Percentiles rank a stretch among this genome's conserved stretches.
Conservation (phyloP, 2,113 vertebrate species). For the Malurus alboscapulatus region DNA sequence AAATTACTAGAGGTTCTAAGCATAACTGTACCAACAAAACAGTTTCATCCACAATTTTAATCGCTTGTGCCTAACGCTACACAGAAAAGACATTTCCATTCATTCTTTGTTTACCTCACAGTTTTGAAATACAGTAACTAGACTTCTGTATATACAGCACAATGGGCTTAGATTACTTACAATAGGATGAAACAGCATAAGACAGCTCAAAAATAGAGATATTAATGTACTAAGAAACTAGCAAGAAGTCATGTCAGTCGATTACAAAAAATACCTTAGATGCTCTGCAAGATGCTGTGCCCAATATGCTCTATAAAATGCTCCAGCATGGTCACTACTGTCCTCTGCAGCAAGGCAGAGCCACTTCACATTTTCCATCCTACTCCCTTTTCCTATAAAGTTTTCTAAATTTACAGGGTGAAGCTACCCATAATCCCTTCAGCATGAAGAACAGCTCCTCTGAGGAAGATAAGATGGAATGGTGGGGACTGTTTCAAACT, state of each 20-base stretch:
- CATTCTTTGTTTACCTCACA: background rate
- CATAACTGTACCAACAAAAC: conserved; percentile 27
- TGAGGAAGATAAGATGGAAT: background rate
- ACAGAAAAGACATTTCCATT: conserved; percentile 2
- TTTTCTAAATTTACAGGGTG: background rate
- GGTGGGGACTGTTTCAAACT: background rate
- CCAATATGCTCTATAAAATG: rapidly evolving
- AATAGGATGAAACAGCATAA: background rate
- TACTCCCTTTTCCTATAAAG: background rate
- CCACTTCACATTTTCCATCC: background rate
- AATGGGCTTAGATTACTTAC: background rate
- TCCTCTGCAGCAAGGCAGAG: background rate
- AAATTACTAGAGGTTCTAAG: conserved; percentile 3
- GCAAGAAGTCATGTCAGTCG: background rate
- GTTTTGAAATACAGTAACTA: conserved; percentile 5
- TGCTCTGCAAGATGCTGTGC: background rate
- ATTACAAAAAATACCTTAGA: background rate
- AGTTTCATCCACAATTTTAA: conserved; percentile 30
- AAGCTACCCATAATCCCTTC: background rate
- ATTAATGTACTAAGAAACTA: background rate
- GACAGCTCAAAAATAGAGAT: background rate
- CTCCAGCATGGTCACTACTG: background rate
- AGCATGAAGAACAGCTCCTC: background rate
- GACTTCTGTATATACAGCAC: background rate
- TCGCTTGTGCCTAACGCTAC: background rate